These are phyloP conservation scores for Nannobrachium achirus DNA, from an alignment of 2,113 vertebrate genomes.

Conservation along the genomic window DNA sequence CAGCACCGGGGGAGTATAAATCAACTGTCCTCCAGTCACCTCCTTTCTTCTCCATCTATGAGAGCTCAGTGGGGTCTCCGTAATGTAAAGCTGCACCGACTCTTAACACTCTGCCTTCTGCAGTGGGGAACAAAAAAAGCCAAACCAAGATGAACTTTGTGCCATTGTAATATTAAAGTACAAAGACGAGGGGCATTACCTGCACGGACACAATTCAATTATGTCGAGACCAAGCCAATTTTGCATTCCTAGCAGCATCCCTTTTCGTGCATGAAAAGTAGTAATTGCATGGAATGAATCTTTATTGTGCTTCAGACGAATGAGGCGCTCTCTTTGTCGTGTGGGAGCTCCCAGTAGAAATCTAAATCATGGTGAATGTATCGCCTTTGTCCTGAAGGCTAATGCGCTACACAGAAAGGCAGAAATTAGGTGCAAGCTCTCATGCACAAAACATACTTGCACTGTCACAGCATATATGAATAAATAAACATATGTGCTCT, in stretches of 20 bases:
- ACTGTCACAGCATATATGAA: not conserved
- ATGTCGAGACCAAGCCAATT: slow-evolving; percentile 24
- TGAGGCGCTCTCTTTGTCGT: slow-evolving; percentile 9
- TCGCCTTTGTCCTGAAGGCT: slow-evolving; percentile 31
- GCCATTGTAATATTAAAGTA: slow-evolving; percentile 64
- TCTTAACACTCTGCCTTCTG: slow-evolving; percentile 43
- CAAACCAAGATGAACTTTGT: slow-evolving; percentile 64
- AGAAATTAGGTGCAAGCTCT: not conserved
- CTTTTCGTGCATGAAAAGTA: slow-evolving; percentile 36
- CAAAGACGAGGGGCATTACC: slow-evolving; percentile 49
- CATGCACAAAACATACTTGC: not conserved
- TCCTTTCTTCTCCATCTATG: not conserved
- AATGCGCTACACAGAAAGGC: not conserved
- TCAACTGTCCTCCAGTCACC: not conserved
- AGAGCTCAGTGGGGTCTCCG: slow-evolving; percentile 25
- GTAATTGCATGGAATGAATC: slow-evolving; percentile 44
- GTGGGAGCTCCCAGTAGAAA: slow-evolving; percentile 19
- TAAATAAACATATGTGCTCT: not conserved
- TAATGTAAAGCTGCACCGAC: slow-evolving; percentile 43
- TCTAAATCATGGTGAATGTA: slow-evolving; percentile 29
- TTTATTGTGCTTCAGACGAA: slow-evolving; percentile 31
- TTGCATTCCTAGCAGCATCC: slow-evolving; percentile 39
- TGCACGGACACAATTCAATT: slow-evolving; percentile 45
- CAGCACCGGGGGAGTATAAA: slow-evolving; percentile 13
- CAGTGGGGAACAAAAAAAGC: slow-evolving; percentile 40